These are phyloP conservation scores for Anguilla rostrata DNA, from an alignment of 2,113 vertebrate genomes.

Conservation along the genomic window DNA sequence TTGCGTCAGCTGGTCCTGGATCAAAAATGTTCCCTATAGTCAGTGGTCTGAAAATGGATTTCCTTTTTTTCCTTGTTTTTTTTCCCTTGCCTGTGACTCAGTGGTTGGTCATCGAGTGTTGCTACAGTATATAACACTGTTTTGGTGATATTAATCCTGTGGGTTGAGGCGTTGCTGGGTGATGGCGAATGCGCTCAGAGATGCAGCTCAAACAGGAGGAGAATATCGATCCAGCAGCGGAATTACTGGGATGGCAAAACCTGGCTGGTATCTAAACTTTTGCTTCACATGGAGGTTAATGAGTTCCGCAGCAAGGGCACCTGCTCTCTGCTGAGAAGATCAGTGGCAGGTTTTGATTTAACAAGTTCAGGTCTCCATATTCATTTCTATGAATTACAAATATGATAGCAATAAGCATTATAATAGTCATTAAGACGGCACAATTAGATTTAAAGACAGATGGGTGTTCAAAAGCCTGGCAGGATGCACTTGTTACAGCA, in stretches of 20 bases:
- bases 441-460: background rate
- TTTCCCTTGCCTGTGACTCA: background rate
- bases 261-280: background rate
- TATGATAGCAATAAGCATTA: background rate
- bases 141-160: constrained; percentile 2
- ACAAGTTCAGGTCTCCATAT: background rate
- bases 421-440: background rate
- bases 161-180: background rate
- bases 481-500: background rate
- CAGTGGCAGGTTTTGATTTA: background rate
- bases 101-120: background rate
- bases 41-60: background rate
- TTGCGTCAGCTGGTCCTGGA: background rate
- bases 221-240: background rate
- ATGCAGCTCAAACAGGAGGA: background rate
- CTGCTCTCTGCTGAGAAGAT: background rate
- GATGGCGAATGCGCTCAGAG: background rate
- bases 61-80: background rate
- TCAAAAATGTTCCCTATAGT: background rate
- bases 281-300: background rate
- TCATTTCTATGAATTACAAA: background rate
- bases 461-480: background rate
- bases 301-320: background rate
- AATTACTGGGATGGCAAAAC: background rate
- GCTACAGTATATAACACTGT: background rate